These are phyloP conservation scores for Andrena bucephala DNA, from an alignment of 2,888 invertebrate genomes.

Conservation along the genomic window DNA sequence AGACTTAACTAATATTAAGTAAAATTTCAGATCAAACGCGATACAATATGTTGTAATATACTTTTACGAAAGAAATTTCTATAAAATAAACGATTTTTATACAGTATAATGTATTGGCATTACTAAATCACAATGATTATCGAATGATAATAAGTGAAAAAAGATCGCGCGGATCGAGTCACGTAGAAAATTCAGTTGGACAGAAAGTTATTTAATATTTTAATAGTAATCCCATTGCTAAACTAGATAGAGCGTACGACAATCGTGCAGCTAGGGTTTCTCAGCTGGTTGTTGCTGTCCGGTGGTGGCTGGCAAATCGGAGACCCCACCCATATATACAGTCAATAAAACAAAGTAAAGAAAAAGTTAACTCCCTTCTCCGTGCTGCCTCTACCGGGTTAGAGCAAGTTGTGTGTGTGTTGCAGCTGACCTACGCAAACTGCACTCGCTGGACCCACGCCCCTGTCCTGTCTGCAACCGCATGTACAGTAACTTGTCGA, in stretches of 20 bases:
- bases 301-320: conserved; percentile 83
- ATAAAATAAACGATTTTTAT: background rate
- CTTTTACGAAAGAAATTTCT: background rate
- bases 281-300: conserved; percentile 85
- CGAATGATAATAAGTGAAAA: background rate
- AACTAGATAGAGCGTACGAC: conserved; percentile 56
- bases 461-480: conserved; percentile 89
- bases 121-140: background rate
- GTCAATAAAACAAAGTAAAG: conserved; percentile 65
- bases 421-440: conserved; percentile 86
- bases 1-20: background rate
- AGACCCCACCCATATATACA: conserved; percentile 57
- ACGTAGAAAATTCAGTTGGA: background rate
- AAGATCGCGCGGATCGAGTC: background rate
- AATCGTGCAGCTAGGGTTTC: conserved; percentile 77
- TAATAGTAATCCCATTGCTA: conserved; percentile 45
- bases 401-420: conserved; percentile 85
- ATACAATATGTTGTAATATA: background rate
- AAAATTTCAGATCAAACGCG: background rate
- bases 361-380: conserved; percentile 47
- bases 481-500: conserved; percentile 89
- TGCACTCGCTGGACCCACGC: conserved; percentile 87
- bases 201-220: background rate
- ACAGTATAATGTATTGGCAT: background rate
- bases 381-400: conserved; percentile 80